These are phyloP conservation scores for Fragum fragum DNA, from an alignment of 2,888 invertebrate species.

Conservation along the genomic window DNA sequence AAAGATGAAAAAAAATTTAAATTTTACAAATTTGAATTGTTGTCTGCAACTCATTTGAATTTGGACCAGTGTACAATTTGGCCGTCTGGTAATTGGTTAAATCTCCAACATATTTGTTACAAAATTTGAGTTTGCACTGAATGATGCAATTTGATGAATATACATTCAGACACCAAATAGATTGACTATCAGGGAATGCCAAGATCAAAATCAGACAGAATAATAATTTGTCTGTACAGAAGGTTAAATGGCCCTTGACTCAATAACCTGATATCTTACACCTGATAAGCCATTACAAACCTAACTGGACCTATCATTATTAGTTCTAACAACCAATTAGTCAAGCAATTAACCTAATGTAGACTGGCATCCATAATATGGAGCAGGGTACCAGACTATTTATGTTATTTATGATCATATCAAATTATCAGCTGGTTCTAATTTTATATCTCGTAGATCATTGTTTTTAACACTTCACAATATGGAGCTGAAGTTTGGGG, in stretches of 20 bases:
- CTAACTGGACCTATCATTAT: conserved; percentile 1
- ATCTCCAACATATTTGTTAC: too few species aligned
- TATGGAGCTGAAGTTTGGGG: conserved; percentile 1
- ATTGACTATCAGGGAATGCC: too few species aligned
- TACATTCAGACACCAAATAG: too few species aligned
- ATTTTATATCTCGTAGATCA: conserved; percentile 18
- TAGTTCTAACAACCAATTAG: conserved; percentile 6
- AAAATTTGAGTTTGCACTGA: too few species aligned
- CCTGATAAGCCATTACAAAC: background rate
- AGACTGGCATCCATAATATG: background rate
- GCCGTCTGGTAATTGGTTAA: too few species aligned
- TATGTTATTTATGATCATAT: conserved; percentile 12
- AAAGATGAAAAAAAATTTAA: too few species aligned
- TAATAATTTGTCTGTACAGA: background rate
- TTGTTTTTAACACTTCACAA: background rate
- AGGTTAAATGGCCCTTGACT: background rate
- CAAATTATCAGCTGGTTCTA: conserved; percentile 18
- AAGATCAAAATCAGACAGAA: too few species aligned
- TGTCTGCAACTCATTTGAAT: too few species aligned
- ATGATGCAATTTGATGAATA: too few species aligned
- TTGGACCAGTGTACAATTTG: too few species aligned
- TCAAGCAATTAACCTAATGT: conserved; percentile 17
- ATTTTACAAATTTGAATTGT: too few species aligned
- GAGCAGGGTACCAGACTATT: conserved; percentile 10
- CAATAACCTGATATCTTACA: background rate